Percentiles rank a stretch among this genome's conserved stretches.
Evolutionary conservation across 2,888 invertebrate genomes (phyloP).

Genomic region (Zele albiditarsus): DNA sequence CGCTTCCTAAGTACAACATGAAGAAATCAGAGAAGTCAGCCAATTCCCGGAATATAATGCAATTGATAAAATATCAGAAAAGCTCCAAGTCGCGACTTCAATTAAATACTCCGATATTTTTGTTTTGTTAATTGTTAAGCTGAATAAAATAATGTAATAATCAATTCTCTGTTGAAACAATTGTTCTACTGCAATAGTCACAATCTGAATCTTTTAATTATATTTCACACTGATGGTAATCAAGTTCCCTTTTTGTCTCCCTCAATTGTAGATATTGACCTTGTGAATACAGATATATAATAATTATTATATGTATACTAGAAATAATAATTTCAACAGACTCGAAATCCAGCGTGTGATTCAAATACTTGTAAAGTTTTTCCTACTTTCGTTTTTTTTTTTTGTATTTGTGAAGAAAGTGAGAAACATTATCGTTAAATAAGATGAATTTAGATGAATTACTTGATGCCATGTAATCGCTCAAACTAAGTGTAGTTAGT

Average conservation of each 20-base stretch:
- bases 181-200: conserved; percentile 18
- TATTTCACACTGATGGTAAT: background rate
- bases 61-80: conserved; percentile 6
- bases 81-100: conserved; percentile 23
- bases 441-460: conserved; percentile 48
- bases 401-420: conserved; percentile 45
- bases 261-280: conserved; percentile 50
- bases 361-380: conserved; percentile 33
- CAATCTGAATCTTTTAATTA: background rate
- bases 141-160: background rate
- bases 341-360: conserved; percentile 23
- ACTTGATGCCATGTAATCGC: conserved; percentile 61
- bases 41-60: background rate
- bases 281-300: conserved; percentile 51
- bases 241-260: conserved; percentile 20
- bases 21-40: conserved; percentile 26
- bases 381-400: background rate
- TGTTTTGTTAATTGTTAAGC: conserved; percentile 6
- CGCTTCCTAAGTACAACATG: conserved; percentile 31
- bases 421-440: conserved; percentile 41
- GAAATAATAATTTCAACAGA: conserved; percentile 9
- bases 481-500: conserved; percentile 65
- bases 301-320: conserved; percentile 23
- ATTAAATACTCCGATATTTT: background rate
- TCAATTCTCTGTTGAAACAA: conserved; percentile 12